phyloP scores from a whole-genome alignment of 2,797 vertebrate genomes.

The Pangasius sanitwongsei region DNA sequence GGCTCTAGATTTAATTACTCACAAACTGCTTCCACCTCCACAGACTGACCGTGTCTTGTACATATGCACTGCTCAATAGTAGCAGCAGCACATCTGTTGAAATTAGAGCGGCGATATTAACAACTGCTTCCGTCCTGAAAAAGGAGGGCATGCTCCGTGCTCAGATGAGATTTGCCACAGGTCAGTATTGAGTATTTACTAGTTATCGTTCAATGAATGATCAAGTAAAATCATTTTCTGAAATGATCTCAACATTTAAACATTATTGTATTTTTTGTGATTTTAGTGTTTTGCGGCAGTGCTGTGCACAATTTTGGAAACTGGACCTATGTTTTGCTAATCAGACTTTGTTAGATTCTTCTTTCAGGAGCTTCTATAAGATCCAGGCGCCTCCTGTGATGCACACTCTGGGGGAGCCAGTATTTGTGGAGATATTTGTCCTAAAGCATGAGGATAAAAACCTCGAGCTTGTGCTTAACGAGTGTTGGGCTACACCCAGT shows the following conservation, averaged over 20 bases:
- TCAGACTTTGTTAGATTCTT: constrained; percentile 56
- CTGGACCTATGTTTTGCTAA: background rate
- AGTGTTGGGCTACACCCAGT: constrained; percentile 68
- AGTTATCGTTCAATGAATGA: background rate
- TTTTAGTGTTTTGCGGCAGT: background rate
- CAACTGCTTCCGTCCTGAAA: constrained; percentile 38
- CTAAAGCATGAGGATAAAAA: constrained; percentile 61
- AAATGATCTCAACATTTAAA: background rate
- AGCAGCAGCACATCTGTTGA: constrained; percentile 39
- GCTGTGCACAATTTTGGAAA: background rate
- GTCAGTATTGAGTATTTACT: constrained; percentile 28
- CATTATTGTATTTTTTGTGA: background rate
- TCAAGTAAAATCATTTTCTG: background rate
- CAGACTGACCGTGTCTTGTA: constrained; percentile 62
- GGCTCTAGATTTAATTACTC: background rate
- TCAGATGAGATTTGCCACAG: constrained; percentile 70
- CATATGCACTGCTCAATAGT: constrained; percentile 53
- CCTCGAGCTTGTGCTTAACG: constrained; percentile 57
- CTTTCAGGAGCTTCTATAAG: constrained; percentile 61
- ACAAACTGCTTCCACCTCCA: no score
- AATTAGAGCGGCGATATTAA: constrained; percentile 27
- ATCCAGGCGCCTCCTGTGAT: constrained; percentile 26
- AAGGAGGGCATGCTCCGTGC: constrained; percentile 56
- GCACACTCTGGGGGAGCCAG: constrained; percentile 57
- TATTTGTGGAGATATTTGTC: constrained; percentile 65